A percentile compares a stretch with the other conserved stretches of the same genome.
phyloP scores from a whole-genome alignment of 2,888 invertebrate species.

The Eumacrocentrus americanus region DNA sequence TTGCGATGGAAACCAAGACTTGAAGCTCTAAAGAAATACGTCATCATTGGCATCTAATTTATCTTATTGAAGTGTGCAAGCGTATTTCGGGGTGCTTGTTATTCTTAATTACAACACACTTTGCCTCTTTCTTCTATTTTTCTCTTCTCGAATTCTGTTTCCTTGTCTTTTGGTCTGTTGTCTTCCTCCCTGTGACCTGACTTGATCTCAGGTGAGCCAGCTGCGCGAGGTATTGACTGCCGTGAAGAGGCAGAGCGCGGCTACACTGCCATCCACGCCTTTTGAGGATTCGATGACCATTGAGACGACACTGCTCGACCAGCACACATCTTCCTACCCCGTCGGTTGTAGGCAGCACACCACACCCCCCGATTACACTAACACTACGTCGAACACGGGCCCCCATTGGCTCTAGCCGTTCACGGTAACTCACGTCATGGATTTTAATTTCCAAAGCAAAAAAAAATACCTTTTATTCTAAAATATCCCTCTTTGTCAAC shows the following conservation, averaged over 20 bases:
- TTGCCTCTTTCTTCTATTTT: neutral
- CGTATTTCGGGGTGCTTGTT: too few relatives aligned
- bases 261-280: slow-evolving; percentile 54
- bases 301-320: slow-evolving; percentile 60
- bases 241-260: slow-evolving; percentile 59
- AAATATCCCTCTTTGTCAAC: neutral
- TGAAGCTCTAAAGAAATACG: too few relatives aligned
- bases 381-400: slow-evolving; percentile 56
- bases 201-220: slow-evolving; percentile 61
- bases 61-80: too few relatives aligned
- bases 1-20: too few relatives aligned
- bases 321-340: slow-evolving; percentile 58
- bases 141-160: slow-evolving; percentile 1
- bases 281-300: slow-evolving; percentile 59
- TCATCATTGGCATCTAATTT: too few relatives aligned
- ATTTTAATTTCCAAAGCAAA: slow-evolving; percentile 51
- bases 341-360: slow-evolving; percentile 61
- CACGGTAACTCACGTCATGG: slow-evolving; percentile 62
- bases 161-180: slow-evolving; percentile 28
- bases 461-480: slow-evolving; percentile 18
- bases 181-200: slow-evolving; percentile 44
- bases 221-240: slow-evolving; percentile 60
- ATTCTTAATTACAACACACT: neutral
- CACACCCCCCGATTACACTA: slow-evolving; percentile 61
- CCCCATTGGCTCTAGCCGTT: slow-evolving; percentile 61